These are phyloP conservation scores for Ginglymostoma cirratum DNA, from an alignment of 2,113 vertebrate species.

Conservation along the genomic window DNA sequence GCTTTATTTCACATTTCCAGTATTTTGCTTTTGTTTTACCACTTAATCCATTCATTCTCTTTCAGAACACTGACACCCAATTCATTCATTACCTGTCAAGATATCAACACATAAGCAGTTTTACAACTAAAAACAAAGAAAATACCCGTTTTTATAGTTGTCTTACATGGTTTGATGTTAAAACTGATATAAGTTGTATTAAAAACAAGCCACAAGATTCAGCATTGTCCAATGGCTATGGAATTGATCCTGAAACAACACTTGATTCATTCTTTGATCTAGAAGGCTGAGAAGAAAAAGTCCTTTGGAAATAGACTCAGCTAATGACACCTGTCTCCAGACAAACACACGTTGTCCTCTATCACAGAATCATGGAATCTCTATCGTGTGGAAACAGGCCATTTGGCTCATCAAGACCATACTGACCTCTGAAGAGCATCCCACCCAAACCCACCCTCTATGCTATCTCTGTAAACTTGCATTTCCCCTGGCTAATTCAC, in stretches of 20 bases:
- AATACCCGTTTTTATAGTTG: conserved; percentile 22
- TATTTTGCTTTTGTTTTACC: neutral
- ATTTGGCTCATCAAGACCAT: too few relatives aligned
- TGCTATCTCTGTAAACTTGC: too few relatives aligned
- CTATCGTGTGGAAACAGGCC: too few relatives aligned
- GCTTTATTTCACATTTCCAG: neutral
- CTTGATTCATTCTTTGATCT: neutral
- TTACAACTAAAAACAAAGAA: conserved; percentile 4
- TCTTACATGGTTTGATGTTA: conserved; percentile 7
- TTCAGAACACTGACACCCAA: neutral
- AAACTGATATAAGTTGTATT: neutral
- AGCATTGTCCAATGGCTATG: neutral
- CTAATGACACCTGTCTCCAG: neutral
- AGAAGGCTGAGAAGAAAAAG: neutral
- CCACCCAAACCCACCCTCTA: too few relatives aligned
- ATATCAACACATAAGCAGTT: neutral
- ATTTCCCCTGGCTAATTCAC: too few relatives aligned
- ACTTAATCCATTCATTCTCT: neutral
- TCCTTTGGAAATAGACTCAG: neutral
- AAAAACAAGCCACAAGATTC: neutral
- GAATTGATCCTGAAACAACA: conserved; percentile 19
- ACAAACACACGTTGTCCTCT: neutral
- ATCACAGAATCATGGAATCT: too few relatives aligned
- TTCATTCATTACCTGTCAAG: conserved; percentile 25
- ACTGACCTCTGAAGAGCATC: too few relatives aligned